Evolutionary conservation across 2,888 invertebrate genomes (phyloP).

Genomic region (Drosophila acutilabella): DNA sequence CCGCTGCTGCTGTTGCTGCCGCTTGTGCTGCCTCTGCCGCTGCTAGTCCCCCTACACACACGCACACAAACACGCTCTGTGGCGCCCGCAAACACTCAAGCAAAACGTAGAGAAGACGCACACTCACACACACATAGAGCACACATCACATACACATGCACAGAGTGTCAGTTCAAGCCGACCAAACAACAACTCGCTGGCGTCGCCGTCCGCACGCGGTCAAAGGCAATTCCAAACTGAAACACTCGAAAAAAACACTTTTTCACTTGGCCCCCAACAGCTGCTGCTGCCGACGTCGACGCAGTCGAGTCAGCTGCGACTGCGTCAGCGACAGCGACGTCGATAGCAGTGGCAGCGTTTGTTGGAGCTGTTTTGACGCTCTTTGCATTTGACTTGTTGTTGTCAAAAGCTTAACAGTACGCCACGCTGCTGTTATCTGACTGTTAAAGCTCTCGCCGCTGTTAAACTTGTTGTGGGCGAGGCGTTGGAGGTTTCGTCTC

Average conservation of each 20-base stretch:
- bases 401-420: conserved; percentile 53
- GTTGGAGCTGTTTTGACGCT: conserved; percentile 47
- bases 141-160: conserved; percentile 37
- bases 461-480: conserved; percentile 53
- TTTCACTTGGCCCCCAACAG: conserved; percentile 53
- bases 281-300: conserved; percentile 33
- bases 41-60: conserved; percentile 22
- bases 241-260: conserved; percentile 61
- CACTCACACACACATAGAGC: conserved; percentile 28
- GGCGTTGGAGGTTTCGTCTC: background rate
- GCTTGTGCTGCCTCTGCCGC: conserved; percentile 13
- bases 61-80: conserved; percentile 22
- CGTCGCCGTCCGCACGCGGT: conserved; percentile 74
- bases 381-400: conserved; percentile 54
- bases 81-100: conserved; percentile 36
- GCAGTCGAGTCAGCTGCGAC: conserved; percentile 47
- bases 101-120: conserved; percentile 31
- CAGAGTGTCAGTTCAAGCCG: conserved; percentile 54
- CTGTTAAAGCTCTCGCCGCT: conserved; percentile 57
- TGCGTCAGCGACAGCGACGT: conserved; percentile 24
- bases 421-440: conserved; percentile 34
- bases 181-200: conserved; percentile 62
- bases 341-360: conserved; percentile 2
- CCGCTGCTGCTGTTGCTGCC: conserved; percentile 12
- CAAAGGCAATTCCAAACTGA: conserved; percentile 78